A percentile compares a stretch with the other conserved stretches of the same genome.
Conservation (phyloP, 2,888 invertebrate species). For the Parthenolecanium corni region DNA sequence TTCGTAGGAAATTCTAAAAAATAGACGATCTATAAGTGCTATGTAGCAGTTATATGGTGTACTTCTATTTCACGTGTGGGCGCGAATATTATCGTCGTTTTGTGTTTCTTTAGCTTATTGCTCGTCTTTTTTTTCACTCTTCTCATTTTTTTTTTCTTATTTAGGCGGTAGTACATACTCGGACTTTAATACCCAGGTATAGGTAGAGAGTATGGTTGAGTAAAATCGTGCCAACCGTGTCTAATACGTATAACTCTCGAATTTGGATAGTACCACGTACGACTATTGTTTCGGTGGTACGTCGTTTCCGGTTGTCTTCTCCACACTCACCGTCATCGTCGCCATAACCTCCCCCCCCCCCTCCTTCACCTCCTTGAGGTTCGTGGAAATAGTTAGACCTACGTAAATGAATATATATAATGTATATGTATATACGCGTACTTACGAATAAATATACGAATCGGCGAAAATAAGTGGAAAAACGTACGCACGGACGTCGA, state of each 20-base stretch:
- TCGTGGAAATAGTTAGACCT: no score
- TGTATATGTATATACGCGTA: no score
- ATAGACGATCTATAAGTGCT: no score
- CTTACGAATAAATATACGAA: no score
- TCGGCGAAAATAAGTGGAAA: no score
- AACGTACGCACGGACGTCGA: no score
- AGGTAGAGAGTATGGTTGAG: not conserved
- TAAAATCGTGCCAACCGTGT: constrained; percentile 27
- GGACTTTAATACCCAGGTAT: not conserved
- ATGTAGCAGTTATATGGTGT: no score
- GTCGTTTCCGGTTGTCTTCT: constrained; percentile 26
- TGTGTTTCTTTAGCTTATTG: not conserved
- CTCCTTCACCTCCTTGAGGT: no score
- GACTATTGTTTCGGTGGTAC: constrained; percentile 24
- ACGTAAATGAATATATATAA: no score
- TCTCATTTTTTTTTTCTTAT: not conserved
- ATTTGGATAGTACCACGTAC: constrained; percentile 24
- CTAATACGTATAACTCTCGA: constrained; percentile 24
- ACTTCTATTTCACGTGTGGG: not conserved
- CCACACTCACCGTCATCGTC: not conserved
- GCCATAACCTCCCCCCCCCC: no score
- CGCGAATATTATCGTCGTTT: not conserved
- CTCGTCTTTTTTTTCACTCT: not conserved
- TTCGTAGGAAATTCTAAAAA: no score
- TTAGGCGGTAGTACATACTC: not conserved